A percentile compares a stretch with the other conserved stretches of the same genome.
These are phyloP conservation scores for Heliornis fulica DNA, from an alignment of 2,113 vertebrate genomes.

Conservation along the genomic window DNA sequence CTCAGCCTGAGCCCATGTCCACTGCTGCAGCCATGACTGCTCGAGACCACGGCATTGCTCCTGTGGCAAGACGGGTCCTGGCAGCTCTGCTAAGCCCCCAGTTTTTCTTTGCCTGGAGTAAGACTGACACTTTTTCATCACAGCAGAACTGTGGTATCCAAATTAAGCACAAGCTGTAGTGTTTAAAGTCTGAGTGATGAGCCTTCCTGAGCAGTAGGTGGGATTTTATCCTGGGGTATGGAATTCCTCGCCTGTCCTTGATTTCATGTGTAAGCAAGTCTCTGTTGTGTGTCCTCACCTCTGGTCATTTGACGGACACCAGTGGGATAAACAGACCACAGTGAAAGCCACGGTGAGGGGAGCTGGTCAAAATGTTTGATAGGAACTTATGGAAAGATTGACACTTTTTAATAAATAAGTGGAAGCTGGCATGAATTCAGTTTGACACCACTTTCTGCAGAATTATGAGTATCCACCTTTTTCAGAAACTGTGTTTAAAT, in stretches of 20 bases:
- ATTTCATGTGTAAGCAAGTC: neutral
- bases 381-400: neutral
- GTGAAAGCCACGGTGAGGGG: neutral
- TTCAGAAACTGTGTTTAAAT: neutral
- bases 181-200: constrained; percentile 25
- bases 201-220: neutral
- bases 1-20: neutral
- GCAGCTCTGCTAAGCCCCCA: neutral
- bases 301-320: neutral
- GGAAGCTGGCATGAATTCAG: neutral
- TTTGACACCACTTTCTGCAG: neutral
- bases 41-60: neutral
- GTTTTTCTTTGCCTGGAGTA: neutral
- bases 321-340: neutral
- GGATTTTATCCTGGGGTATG: constrained; percentile 11
- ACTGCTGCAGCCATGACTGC: neutral
- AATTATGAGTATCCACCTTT: neutral
- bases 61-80: neutral
- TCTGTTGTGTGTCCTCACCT: neutral
- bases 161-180: constrained; percentile 26
- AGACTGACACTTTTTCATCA: constrained; percentile 17
- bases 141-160: neutral
- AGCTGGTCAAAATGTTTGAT: neutral
- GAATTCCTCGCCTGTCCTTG: neutral
- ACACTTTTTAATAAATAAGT: constrained; percentile 3